Evolutionary conservation across 1,140 invertebrate species (phyloP).

Genomic region (Pachyrhynchus sulphureomaculatus): DNA sequence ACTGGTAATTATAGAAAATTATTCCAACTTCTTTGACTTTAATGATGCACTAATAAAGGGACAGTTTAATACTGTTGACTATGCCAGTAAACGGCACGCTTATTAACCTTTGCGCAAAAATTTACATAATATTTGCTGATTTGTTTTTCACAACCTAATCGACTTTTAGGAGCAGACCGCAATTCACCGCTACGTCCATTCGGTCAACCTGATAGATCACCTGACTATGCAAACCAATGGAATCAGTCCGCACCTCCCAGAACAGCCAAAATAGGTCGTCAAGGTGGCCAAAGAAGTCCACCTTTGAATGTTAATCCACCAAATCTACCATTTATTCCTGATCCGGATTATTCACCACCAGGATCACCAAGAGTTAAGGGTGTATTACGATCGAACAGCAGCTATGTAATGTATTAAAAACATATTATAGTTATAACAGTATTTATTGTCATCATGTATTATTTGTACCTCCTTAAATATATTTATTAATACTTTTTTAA

Average conservation of each 20-base stretch:
- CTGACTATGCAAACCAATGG: not conserved
- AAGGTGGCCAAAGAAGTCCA: conserved; percentile 15
- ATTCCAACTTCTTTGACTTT: too few relatives aligned
- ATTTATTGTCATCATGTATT: too few relatives aligned
- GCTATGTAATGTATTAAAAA: conserved; percentile 9
- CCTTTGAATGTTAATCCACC: conserved; percentile 16
- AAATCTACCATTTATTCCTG: conserved; percentile 18
- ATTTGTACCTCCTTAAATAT: too few relatives aligned
- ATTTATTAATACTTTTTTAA: too few relatives aligned
- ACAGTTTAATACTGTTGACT: too few relatives aligned
- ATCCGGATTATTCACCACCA: conserved; percentile 33
- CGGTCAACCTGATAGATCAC: not conserved
- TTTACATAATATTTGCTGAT: too few relatives aligned
- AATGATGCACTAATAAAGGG: too few relatives aligned
- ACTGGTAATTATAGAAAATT: too few relatives aligned
- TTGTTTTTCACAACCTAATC: not conserved
- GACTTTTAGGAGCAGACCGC: not conserved
- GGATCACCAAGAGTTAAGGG: conserved; percentile 12
- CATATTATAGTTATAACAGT: too few relatives aligned
- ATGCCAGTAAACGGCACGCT: too few relatives aligned
- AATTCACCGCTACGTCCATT: not conserved
- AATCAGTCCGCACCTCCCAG: not conserved
- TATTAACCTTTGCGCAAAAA: too few relatives aligned
- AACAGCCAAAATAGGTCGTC: conserved; percentile 28
- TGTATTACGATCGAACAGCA: conserved; percentile 25